These are phyloP conservation scores for Rhopalosiphum padi DNA, from an alignment of 1,140 invertebrate species.

Conservation along the genomic window DNA sequence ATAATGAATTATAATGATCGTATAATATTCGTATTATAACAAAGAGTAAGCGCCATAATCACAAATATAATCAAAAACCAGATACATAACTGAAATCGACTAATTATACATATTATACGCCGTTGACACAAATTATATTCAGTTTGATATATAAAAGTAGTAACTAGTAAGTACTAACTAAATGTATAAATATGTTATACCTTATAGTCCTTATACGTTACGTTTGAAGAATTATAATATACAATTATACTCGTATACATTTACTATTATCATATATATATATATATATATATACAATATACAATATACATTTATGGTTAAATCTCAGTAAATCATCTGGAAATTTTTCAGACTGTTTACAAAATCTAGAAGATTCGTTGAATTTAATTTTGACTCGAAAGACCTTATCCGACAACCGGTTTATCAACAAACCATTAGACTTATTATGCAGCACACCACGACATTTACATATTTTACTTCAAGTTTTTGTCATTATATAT, in stretches of 20 bases:
- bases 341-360: background rate
- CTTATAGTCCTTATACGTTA: background rate
- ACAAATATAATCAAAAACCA: background rate
- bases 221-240: background rate
- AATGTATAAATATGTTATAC: background rate
- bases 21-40: background rate
- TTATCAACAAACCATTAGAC: background rate
- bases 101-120: background rate
- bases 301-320: background rate
- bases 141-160: background rate
- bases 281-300: too few species aligned
- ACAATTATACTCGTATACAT: background rate
- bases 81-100: too few species aligned
- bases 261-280: too few species aligned
- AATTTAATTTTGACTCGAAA: background rate
- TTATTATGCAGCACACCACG: background rate
- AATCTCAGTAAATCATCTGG: background rate
- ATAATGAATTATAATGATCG: constrained; percentile 25
- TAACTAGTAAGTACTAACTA: background rate
- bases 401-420: background rate
- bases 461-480: constrained; percentile 9
- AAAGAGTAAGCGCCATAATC: background rate
- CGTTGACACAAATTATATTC: background rate
- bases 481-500: background rate
- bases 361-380: background rate